Evolutionary conservation across 1,140 invertebrate genomes (phyloP).

Genomic region (Whitmania pigra): DNA sequence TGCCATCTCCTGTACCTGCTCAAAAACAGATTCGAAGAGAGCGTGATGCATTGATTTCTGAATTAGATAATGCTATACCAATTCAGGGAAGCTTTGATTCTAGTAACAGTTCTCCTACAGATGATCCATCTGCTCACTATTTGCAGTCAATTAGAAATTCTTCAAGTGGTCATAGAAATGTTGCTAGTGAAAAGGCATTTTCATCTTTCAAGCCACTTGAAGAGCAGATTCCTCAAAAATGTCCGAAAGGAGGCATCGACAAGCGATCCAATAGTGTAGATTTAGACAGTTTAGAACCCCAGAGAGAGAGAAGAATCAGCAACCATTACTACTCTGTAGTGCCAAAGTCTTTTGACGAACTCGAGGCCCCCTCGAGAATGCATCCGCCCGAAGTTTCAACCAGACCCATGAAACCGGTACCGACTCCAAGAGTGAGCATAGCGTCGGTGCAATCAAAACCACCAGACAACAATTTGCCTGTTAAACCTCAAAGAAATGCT

Average conservation of each 20-base stretch:
- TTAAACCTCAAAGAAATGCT: background rate
- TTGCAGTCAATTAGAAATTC: background rate
- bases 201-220: too few species aligned
- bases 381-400: background rate
- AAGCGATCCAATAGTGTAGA: background rate
- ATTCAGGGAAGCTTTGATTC: slow-evolving; percentile 3
- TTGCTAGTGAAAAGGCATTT: too few species aligned
- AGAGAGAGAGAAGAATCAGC: background rate
- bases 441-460: background rate
- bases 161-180: background rate
- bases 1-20: background rate
- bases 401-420: background rate
- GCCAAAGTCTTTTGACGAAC: background rate
- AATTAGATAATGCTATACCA: slow-evolving; percentile 10
- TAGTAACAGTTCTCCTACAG: background rate
- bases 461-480: background rate
- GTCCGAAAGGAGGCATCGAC: background rate
- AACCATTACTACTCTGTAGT: background rate
- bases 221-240: background rate
- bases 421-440: slow-evolving; percentile 7
- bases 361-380: background rate
- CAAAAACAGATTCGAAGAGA: background rate
- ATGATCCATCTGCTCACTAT: background rate
- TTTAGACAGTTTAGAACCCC: background rate
- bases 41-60: background rate